Conservation (phyloP, 2,797 vertebrate genomes). For the Salarias fasciatus region DNA sequence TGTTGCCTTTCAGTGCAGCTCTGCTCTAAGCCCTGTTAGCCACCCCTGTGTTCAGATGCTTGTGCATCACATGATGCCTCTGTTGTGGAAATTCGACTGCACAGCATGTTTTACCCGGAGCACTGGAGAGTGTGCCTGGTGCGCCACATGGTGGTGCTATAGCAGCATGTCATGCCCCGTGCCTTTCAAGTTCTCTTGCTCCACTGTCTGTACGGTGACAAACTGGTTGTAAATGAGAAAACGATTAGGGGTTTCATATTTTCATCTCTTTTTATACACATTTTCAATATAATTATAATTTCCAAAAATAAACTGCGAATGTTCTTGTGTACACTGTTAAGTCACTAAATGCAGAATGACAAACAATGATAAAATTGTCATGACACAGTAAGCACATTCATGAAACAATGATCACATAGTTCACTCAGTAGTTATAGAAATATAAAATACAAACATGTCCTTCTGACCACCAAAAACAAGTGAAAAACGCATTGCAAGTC, state of each 20-base stretch:
- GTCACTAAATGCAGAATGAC: conserved; percentile 22
- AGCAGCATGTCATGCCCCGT: conserved; percentile 66
- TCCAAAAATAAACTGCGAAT: conserved; percentile 17
- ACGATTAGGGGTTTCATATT: conserved; percentile 34
- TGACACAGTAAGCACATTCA: conserved; percentile 14
- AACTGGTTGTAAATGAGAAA: conserved; percentile 39
- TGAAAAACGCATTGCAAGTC: conserved; percentile 21
- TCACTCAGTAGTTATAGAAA: neutral
- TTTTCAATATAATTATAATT: conserved; percentile 15
- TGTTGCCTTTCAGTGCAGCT: conserved; percentile 59
- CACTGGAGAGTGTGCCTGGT: conserved; percentile 17
- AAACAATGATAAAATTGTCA: conserved; percentile 34
- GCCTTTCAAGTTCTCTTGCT: conserved; percentile 32
- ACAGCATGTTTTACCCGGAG: conserved; percentile 1
- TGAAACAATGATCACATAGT: conserved; percentile 22
- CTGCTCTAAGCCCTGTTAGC: conserved; percentile 52
- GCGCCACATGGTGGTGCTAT: conserved; percentile 82
- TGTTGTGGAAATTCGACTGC: conserved; percentile 17
- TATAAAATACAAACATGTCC: conserved; percentile 24
- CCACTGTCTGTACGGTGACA: conserved; percentile 21
- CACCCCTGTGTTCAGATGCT: conserved; percentile 41
- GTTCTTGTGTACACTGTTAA: conserved; percentile 1
- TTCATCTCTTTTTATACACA: conserved; percentile 22
- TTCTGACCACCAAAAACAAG: neutral
- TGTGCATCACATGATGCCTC: conserved; percentile 39